Conservation (phyloP, 2,113 vertebrate species). For the Telmatochromis brachygnathus region DNA sequence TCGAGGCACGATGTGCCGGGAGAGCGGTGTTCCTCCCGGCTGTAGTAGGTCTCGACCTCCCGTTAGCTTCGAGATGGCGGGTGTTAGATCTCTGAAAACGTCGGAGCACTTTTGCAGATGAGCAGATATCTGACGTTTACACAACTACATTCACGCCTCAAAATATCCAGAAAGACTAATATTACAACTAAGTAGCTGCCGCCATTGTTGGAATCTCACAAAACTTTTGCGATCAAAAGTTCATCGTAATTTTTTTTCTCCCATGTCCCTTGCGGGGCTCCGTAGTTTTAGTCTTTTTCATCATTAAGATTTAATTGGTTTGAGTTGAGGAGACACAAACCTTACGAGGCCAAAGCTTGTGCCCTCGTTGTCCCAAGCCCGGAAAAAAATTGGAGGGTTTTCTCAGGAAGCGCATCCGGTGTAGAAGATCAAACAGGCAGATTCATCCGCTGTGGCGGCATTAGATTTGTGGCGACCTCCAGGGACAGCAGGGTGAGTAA, state of each 20-base stretch:
- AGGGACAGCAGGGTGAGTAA: neutral
- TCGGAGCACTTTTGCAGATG: fast-evolving
- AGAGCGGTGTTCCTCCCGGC: no score
- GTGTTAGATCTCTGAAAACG: no score
- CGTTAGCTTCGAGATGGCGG: fast-evolving
- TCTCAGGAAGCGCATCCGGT: neutral
- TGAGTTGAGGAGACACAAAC: neutral
- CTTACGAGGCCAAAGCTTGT: fast-evolving
- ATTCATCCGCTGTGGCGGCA: neutral
- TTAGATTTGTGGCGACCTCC: neutral
- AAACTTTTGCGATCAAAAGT: neutral
- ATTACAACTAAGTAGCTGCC: no score
- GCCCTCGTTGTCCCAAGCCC: neutral
- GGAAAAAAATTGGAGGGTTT: neutral
- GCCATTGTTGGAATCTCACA: fast-evolving
- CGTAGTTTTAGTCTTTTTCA: neutral
- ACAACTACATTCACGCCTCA: no score
- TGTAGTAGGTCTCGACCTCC: no score
- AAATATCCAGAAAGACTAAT: fast-evolving
- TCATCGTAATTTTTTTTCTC: fast-evolving
- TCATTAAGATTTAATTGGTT: neutral
- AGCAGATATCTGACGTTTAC: fast-evolving
- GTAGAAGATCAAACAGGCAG: neutral
- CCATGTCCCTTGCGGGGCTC: neutral
- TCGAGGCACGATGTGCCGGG: no score